phyloP scores from a whole-genome alignment of 1,140 invertebrate species.

The Oryzaephilus surinamensis region DNA sequence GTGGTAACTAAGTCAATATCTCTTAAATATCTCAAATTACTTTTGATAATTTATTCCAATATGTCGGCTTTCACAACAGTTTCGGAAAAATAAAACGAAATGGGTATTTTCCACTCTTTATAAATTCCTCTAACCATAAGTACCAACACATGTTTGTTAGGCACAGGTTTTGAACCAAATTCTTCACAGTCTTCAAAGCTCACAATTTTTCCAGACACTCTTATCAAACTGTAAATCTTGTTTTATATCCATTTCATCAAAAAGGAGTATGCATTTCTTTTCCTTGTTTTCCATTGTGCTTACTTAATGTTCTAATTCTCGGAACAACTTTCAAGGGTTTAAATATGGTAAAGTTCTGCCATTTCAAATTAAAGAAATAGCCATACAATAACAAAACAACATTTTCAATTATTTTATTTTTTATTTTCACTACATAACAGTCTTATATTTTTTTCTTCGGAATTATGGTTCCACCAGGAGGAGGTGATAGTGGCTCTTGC shows the following conservation, averaged over 20 bases:
- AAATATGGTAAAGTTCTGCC: too few relatives aligned
- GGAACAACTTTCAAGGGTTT: not conserved
- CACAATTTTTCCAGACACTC: not conserved
- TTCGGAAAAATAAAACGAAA: conserved; percentile 2
- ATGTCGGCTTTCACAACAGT: conserved; percentile 2
- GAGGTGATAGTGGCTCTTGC: too few relatives aligned
- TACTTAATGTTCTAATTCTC: not conserved
- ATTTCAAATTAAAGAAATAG: too few relatives aligned
- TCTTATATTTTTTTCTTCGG: too few relatives aligned
- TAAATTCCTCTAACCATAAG: conserved; percentile 4
- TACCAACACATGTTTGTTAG: conserved; percentile 1
- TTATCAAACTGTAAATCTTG: not conserved
- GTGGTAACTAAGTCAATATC: not conserved
- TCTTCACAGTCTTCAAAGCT: not conserved
- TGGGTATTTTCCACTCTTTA: conserved; percentile 2
- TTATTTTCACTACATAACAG: too few relatives aligned
- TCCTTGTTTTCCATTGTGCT: not conserved
- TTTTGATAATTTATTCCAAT: conserved; percentile 2
- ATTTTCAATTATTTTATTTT: too few relatives aligned
- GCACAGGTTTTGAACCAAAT: conserved; percentile 1
- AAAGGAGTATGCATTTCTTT: not conserved
- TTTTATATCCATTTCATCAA: conserved; percentile 7
- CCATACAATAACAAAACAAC: too few relatives aligned
- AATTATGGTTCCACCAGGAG: too few relatives aligned
- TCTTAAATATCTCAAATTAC: not conserved